Evolutionary conservation across 92 coral and sea anemone species (phyloP), one percentile per base, ranked within the genome.

Genomic region (Bergia puertoricense): DNA sequence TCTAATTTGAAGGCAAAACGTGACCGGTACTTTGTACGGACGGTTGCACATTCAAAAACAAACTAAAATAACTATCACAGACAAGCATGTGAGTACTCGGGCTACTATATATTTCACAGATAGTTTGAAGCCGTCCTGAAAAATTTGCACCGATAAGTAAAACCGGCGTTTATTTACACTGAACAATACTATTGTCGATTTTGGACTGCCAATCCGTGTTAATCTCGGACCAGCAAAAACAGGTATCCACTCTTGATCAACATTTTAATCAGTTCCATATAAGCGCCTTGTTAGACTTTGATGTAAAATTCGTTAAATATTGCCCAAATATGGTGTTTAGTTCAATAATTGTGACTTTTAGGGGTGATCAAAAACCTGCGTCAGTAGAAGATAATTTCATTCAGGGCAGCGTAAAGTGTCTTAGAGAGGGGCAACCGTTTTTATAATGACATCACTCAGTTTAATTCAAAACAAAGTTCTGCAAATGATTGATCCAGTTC

Each of bases 31-130:
- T 79, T 79, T 36, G 20, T 51, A 79, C 67, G 82, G 62, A 30
- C 22, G 38, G 42, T 23, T 51, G 67, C 42, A 79, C 67, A 9
- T 79, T 79, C 82, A 30, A 76, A 79, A 79, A 79, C 82, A 79
- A 79, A 18, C 8, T 48, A n/a, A 14, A 22, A 77, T 13, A 22
- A 42, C 59, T 42, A 9, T n/a, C 38, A 54, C 3, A 54, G 3
- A 30, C 1, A 79, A 18, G 7, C 18, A 76, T 50, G 67, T 45
- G 14, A 77, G n/a, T 11, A n/a, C 66, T 30, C n/a, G 18, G 41
- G 8, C 59, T 18, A 40, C 46, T 14, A 14, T 13, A 72, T n/a
- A n/a, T n/a, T 39, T 22, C 11, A 11, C 79, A 1, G 79, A 22
- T 2, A 38, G 46, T 76, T 76, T 40, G 22, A 74, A 18, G 23